phyloP scores from a whole-genome alignment of 2,113 vertebrate species.

The Neogobius melanostomus region DNA sequence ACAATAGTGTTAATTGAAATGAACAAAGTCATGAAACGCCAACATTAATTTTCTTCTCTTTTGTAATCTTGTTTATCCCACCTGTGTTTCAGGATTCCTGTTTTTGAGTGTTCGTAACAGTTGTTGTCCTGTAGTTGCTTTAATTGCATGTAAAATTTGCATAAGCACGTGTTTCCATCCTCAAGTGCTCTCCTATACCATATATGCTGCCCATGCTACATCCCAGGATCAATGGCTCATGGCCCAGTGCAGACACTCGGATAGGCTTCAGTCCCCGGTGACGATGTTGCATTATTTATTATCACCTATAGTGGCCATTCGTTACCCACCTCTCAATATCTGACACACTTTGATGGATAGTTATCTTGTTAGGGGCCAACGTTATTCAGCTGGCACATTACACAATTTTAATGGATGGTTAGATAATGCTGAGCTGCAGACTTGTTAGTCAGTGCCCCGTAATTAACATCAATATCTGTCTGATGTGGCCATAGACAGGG shows the following conservation, averaged over 20 bases:
- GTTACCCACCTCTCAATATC: conserved; percentile 65
- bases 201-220: conserved; percentile 16
- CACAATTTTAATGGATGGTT: conserved; percentile 65
- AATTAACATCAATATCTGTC: conserved; percentile 67
- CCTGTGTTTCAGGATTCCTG: too few relatives aligned
- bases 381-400: conserved; percentile 57
- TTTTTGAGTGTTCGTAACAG: too few relatives aligned
- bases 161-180: too few relatives aligned
- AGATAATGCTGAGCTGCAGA: conserved; percentile 57
- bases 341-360: conserved; percentile 63
- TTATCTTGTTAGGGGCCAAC: conserved; percentile 61
- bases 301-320: conserved; percentile 53
- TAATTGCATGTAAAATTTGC: too few relatives aligned
- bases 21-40: too few relatives aligned
- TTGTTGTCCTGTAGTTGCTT: background rate
- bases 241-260: conserved; percentile 27
- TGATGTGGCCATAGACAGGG: conserved; percentile 34
- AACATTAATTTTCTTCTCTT: too few relatives aligned
- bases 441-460: conserved; percentile 46
- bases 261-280: conserved; percentile 46
- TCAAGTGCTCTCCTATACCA: background rate
- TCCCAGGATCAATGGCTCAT: conserved; percentile 39
- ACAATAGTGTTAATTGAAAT: too few relatives aligned
- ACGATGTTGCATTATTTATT: conserved; percentile 63
- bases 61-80: too few relatives aligned